Base-by-base conservation (phyloP, 2,888 invertebrate species). In the Poecilus cupreus region DNA sequence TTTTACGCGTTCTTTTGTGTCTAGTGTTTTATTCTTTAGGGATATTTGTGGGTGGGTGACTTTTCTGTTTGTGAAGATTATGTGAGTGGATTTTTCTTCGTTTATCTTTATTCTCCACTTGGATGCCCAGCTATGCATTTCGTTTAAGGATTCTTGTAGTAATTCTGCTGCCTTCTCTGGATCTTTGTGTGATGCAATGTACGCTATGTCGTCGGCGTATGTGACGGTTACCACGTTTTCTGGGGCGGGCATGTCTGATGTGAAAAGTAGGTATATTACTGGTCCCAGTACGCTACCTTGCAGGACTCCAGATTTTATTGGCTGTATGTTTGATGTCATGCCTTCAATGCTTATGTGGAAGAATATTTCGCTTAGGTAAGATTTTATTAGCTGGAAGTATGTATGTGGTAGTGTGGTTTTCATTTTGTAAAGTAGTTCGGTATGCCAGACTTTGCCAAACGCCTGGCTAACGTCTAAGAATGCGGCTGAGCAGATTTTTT, bases 1-100 rank as follows among this genome's bases (percentile, higher is more conserved):
- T 64, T 76, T 75, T 83, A 85, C 0, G 68, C 82, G 10, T 82
- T 84, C 0, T 86, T 86, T 80, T 82, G 88, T 78, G 88, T 86
- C 76, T 86, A 89, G 85, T 24, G 43, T 43, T 54, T 49, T 80
- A 37, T 54, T 57, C 37, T 82, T 82, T 24, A 80, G 32, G 13
- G 22, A 18, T 10, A 82, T 24, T 68, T 74, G 80, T 37, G 80
- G 80, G 70, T 49, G 43, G 5, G 49, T 78, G 11, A 20, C 37
- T 51, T 32, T 37, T 22, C 77, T 77, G 2, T 43, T 82, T 20
- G 82, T 82, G 20, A 82, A 82, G 2, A 70, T 70, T 6, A 82
- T 54, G 8, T 64, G 51, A 8, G 39, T 70, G 3, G 74, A 74
- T 60, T 79, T 82, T 2, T 20, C 49, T 78, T 74, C 79, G 22